Evolutionary conservation across 2,888 invertebrate genomes (phyloP), one percentile per base, ranked within the genome.

Genomic region (Drosophila lutescens): DNA sequence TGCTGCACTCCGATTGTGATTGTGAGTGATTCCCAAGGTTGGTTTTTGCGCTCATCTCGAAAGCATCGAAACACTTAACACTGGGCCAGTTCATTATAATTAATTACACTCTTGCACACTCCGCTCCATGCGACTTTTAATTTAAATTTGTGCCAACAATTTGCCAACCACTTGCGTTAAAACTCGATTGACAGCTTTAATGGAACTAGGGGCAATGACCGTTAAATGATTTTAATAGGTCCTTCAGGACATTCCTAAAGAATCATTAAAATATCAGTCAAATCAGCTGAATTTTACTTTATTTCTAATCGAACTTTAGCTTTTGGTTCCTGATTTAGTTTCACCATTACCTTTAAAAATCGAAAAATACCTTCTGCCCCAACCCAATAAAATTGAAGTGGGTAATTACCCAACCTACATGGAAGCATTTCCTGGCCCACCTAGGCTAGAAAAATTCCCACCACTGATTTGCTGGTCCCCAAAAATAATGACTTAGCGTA

Each of bases 21-120:
- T 49, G 32, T 34, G 69, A 66, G 66, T 60, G 66, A 56, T 74
- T 54, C 36, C 50, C 60, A 74, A 74, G 66, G 60, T 74, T 67
- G 54, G 32, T 46, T 51, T 17, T 51, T 15, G 32, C 17, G 36
- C 36, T 51, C 65, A 53, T 46, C 30, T 38, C 65, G 30, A 30
- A 30, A 46, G 65, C 65, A 67, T 36, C 68, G 34, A 56, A 68
- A 46, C 65, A 66, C 73, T 56, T 43, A 54, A 23, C 54, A 32
- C 54, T 23, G 58, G 38, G 12, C 23, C 40, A 7, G 32, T 32
- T 68, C 38, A 69, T 43, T 34, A 66, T 69, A 66, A 66, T 69
- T 63, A 63, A 63, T 68, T 57, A 57, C 57, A 57, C 30, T 43
- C 23, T 54, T 41, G 43, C 56, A 26, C 40, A 60, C 40, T 50